Percentiles rank a stretch among this genome's conserved stretches.
Evolutionary conservation across 2,797 vertebrate genomes (phyloP).

Genomic region (Melanotaenia trifasciata): DNA sequence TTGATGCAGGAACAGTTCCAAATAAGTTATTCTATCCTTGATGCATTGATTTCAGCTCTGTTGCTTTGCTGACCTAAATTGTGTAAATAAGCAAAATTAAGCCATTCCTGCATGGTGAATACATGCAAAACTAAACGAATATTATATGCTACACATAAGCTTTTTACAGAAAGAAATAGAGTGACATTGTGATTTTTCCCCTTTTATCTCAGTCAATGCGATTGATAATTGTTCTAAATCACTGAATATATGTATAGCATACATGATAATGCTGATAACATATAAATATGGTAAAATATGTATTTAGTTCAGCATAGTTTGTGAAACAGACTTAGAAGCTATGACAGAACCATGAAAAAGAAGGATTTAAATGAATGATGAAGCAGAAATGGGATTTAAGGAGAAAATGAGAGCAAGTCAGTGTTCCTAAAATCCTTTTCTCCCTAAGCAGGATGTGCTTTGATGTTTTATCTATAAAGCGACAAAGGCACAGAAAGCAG

Average conservation of each 20-base stretch:
- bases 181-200: background rate
- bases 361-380: conserved; percentile 63
- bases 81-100: background rate
- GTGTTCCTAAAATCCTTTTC: conserved; percentile 71
- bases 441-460: conserved; percentile 75
- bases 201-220: background rate
- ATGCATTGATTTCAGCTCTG: background rate
- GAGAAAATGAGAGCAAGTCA: conserved; percentile 67
- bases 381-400: conserved; percentile 63
- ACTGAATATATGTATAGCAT: background rate
- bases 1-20: background rate
- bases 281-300: conserved; percentile 37
- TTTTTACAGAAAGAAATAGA: background rate
- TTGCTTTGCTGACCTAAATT: background rate
- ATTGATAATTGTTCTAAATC: background rate
- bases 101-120: background rate
- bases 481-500: conserved; percentile 73
- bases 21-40: background rate
- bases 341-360: conserved; percentile 40
- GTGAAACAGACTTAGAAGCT: conserved; percentile 37
- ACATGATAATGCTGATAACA: background rate
- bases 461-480: conserved; percentile 82
- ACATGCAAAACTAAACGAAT: background rate
- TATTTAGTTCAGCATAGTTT: conserved; percentile 38
- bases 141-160: background rate